These are phyloP conservation scores for Drosophila monieri DNA, from an alignment of 2,888 invertebrate species.

Conservation along the genomic window DNA sequence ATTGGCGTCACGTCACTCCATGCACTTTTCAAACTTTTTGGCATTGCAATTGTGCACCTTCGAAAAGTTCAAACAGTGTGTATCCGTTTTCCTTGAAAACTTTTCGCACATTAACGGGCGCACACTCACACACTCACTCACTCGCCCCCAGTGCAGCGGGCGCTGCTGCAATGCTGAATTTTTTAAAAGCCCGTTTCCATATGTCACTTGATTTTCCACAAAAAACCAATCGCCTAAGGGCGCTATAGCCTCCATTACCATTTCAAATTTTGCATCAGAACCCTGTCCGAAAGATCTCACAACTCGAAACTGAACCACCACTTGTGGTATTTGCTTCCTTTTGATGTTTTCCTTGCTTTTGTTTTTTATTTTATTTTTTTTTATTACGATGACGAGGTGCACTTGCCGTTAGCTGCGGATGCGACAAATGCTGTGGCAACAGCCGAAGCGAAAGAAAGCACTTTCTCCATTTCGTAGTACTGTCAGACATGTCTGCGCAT, in stretches of 20 bases:
- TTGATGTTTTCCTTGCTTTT: constrained; percentile 18
- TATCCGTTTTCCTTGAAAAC: constrained; percentile 80
- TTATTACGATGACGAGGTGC: constrained; percentile 38
- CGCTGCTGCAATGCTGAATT: constrained; percentile 55
- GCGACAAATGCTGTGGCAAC: constrained; percentile 67
- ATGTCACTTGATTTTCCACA: constrained; percentile 17
- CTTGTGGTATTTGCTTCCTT: constrained; percentile 64
- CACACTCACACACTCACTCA: constrained; percentile 22
- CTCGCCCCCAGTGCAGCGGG: constrained; percentile 30
- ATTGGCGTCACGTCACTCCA: constrained; percentile 43
- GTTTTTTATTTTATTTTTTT: constrained; percentile 20
- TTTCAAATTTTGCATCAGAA: constrained; percentile 5
- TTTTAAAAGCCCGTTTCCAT: constrained; percentile 39
- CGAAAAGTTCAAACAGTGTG: constrained; percentile 70
- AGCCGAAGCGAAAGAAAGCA: constrained; percentile 56
- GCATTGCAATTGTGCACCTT: constrained; percentile 72
- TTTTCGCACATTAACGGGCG: constrained; percentile 52
- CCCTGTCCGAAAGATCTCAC: neutral
- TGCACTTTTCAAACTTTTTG: constrained; percentile 36
- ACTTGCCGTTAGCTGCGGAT: constrained; percentile 41
- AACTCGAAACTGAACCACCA: constrained; percentile 31
- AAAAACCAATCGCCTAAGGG: neutral
- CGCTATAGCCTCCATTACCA: constrained; percentile 12
- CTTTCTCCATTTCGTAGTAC: constrained; percentile 49
- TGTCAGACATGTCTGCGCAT: constrained; percentile 30